Evolutionary conservation across 1,140 invertebrate species (phyloP), one percentile per base, ranked within the genome.

Genomic region (Cydia strobilella): DNA sequence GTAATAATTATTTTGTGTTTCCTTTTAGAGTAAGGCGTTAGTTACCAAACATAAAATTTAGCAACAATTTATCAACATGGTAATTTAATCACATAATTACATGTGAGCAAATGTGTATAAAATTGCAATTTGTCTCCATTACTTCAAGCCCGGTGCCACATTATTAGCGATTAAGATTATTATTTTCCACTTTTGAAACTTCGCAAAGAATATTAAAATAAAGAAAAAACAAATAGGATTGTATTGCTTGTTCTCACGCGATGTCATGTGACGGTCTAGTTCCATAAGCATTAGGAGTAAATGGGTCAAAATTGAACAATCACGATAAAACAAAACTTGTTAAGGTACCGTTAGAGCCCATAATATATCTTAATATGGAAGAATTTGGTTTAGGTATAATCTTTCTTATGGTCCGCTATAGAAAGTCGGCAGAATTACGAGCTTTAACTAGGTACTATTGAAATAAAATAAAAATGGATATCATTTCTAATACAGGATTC

Each of bases 181-280:
- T n/a, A n/a, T n/a, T n/a, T 69, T 69, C 65, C 65, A 69, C 65
- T 39, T 69, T 39, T 69, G 35, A 69, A 69, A 39, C 65, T 69
- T 18, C n/a, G 65, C 65, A 3, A 18, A 7, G 65, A 31, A 69
- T 69, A 69, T 39, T 39, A 42, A 69, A 39, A 31, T 18, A 35
- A 35, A 69, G 15, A 39, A 39, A 69, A 35, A 69, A n/a, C 63
- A 66, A 66, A 66, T 35, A 66, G 27, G 31, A 18, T 39, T 69
- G 31, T 42, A 69, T 39, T 69, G 65, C 65, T 42, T 20, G 15
- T 13, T 69, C n/a, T 69, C 65, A 69, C 65, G 65, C 65, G 31
- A 69, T 2, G 27, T 35, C 39, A 39, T 35, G 27, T 18, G 7
- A 13, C 31, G 65, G 65, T 35, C 65, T 69, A 69, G 65, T 69